These are phyloP conservation scores for Cricetomys ansorgei DNA, from an alignment of 2,113 vertebrate genomes.

Conservation along the genomic window DNA sequence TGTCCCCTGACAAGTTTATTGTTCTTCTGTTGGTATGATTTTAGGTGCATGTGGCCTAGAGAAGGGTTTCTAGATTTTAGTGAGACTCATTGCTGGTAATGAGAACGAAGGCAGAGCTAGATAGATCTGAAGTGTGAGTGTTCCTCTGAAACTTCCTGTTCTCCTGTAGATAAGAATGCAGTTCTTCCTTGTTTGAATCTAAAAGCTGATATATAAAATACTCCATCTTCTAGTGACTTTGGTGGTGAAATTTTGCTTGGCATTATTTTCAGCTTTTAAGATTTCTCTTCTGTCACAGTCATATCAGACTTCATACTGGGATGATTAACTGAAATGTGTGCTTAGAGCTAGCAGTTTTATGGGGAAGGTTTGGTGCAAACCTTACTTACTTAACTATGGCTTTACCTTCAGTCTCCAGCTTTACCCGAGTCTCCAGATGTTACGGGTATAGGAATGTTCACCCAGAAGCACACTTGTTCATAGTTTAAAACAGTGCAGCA, in stretches of 20 bases:
- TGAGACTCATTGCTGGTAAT: neutral
- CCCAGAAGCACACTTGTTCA: too few species aligned
- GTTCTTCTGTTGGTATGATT: neutral
- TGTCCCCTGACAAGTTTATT: neutral
- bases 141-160: constrained; percentile 7
- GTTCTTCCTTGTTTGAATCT: neutral
- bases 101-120: neutral
- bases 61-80: neutral
- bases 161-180: neutral
- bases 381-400: accelerated
- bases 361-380: neutral
- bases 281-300: constrained; percentile 41
- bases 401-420: neutral
- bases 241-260: constrained; percentile 33
- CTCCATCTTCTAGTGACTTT: neutral
- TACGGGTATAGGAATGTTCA: neutral
- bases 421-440: neutral
- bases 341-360: neutral
- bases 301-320: neutral
- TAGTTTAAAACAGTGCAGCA: neutral
- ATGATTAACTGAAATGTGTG: neutral
- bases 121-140: neutral
- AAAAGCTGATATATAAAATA: constrained; percentile 53
- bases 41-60: neutral
- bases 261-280: constrained; percentile 17